A percentile compares a stretch with the other conserved stretches of the same genome.
These are phyloP conservation scores for Eulimnadia texana DNA, from an alignment of 1,140 invertebrate genomes.

Conservation along the genomic window DNA sequence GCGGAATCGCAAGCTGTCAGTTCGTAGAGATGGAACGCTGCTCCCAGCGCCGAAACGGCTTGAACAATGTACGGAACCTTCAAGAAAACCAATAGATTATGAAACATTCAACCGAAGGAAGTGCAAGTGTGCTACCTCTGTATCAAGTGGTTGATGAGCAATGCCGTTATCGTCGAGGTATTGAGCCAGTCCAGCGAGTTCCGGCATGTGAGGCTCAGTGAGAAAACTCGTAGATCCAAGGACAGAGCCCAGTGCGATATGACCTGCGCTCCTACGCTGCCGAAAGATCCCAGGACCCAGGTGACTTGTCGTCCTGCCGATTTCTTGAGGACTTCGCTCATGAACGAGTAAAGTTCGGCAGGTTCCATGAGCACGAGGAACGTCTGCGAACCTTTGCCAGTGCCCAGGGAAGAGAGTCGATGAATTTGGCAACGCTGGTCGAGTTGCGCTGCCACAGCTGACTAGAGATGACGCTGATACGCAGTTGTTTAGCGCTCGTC, in stretches of 20 bases:
- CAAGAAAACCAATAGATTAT: background rate
- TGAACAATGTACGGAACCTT: conserved; percentile 16
- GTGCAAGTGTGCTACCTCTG: too few relatives aligned
- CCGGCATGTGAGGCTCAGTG: conserved; percentile 15
- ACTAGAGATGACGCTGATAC: conserved; percentile 1
- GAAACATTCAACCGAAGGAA: too few relatives aligned
- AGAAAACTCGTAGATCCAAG: conserved; percentile 10
- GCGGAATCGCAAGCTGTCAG: conserved; percentile 7
- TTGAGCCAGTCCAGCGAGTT: conserved; percentile 12
- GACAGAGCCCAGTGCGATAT: conserved; percentile 12
- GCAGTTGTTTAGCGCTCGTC: conserved; percentile 7
- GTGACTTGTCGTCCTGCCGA: background rate
- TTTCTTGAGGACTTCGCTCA: background rate
- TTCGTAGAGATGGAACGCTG: conserved; percentile 15
- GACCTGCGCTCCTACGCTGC: conserved; percentile 1
- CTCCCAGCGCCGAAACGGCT: conserved; percentile 15
- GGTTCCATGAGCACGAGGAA: conserved; percentile 7
- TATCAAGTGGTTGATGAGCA: conserved; percentile 2
- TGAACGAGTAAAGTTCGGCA: conserved; percentile 8
- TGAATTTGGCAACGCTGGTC: background rate
- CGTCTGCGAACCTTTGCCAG: background rate
- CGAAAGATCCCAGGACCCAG: conserved; percentile 15
- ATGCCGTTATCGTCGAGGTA: conserved; percentile 7
- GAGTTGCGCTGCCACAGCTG: conserved; percentile 11
- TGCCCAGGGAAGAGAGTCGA: background rate